A percentile compares a stretch with the other conserved stretches of the same genome.
These are phyloP conservation scores for Falcunculus frontatus DNA, from an alignment of 2,113 vertebrate genomes.

Conservation along the genomic window DNA sequence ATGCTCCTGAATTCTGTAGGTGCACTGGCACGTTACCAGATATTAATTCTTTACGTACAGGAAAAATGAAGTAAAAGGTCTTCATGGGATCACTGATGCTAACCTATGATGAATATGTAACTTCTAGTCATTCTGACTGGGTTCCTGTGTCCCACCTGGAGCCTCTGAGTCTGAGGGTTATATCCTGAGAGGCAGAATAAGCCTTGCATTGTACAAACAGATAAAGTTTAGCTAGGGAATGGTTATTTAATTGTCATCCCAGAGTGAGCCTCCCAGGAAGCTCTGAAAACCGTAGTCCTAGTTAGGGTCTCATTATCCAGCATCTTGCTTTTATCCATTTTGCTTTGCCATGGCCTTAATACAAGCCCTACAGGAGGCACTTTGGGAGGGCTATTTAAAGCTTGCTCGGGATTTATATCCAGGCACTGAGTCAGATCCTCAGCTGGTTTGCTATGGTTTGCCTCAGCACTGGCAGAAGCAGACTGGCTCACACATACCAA, in stretches of 20 bases:
- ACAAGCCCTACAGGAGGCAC: neutral
- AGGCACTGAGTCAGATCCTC: neutral
- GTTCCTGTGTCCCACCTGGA: neutral
- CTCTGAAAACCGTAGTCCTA: neutral
- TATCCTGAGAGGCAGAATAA: neutral
- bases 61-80: neutral
- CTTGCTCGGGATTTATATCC: neutral
- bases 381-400: neutral
- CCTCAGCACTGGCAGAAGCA: neutral
- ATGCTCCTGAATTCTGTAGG: neutral
- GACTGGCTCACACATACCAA: neutral
- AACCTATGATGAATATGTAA: neutral
- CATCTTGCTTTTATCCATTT: neutral
- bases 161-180: neutral
- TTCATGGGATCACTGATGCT: neutral
- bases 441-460: neutral
- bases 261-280: neutral
- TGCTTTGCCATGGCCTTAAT: neutral
- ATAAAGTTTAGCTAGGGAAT: neutral
- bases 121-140: neutral
- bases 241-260: neutral
- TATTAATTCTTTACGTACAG: neutral
- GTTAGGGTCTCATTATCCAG: neutral
- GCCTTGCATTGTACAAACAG: neutral
- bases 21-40: neutral